Evolutionary conservation across 1,140 invertebrate genomes (phyloP).

Genomic region (Hestina assimilis): DNA sequence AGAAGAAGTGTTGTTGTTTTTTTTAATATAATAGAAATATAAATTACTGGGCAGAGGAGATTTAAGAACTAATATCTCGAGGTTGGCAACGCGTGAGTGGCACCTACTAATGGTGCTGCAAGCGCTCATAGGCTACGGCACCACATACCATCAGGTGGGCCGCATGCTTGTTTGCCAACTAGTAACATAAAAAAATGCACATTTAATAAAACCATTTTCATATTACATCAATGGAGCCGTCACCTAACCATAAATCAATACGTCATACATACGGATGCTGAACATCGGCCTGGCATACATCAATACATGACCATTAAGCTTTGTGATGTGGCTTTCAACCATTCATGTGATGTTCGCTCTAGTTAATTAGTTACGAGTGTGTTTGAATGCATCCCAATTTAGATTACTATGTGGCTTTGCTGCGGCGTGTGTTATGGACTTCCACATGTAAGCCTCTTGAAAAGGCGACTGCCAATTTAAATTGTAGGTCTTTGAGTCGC

Average conservation of each 20-base stretch:
- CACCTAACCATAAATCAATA: neutral
- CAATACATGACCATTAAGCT: slow-evolving; percentile 13
- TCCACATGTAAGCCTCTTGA: neutral
- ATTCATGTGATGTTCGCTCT: slow-evolving; percentile 15
- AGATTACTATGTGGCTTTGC: slow-evolving; percentile 6
- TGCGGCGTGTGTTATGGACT: slow-evolving; percentile 7
- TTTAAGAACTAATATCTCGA: no score
- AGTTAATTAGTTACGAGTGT: slow-evolving; percentile 22
- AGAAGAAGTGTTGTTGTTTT: no score
- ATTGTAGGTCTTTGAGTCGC: neutral
- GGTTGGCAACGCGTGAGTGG: no score
- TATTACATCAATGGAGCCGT: neutral
- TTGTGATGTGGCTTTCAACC: slow-evolving; percentile 7
- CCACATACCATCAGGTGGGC: no score
- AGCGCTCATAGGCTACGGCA: no score
- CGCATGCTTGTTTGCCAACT: no score
- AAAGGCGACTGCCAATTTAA: slow-evolving; percentile 5
- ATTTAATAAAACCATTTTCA: neutral
- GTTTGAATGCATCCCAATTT: slow-evolving; percentile 10
- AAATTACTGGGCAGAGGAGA: no score
- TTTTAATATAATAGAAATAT: no score
- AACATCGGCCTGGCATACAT: slow-evolving; percentile 2
- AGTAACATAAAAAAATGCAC: neutral
- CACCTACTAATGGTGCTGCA: no score
- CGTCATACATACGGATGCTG: neutral